A percentile compares a stretch with the other conserved stretches of the same genome.
These are phyloP conservation scores for Drosophila jambulina DNA, from an alignment of 1,140 invertebrate species.

Conservation along the genomic window DNA sequence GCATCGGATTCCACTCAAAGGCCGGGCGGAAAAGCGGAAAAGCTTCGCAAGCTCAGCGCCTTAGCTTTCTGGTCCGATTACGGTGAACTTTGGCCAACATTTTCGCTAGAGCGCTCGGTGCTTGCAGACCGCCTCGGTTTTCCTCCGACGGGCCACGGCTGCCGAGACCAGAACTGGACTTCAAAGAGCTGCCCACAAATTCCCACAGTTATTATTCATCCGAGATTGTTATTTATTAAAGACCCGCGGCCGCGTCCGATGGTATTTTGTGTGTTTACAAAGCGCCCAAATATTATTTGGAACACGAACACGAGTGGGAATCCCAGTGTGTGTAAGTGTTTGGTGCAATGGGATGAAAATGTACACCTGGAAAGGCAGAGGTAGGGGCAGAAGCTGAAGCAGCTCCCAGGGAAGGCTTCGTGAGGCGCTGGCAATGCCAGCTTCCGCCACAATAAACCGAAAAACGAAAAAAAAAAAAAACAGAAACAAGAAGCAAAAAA, in stretches of 20 bases:
- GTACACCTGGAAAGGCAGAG: slow-evolving; percentile 56
- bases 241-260: slow-evolving; percentile 16
- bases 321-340: slow-evolving; percentile 53
- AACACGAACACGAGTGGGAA: slow-evolving; percentile 6
- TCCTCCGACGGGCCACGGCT: slow-evolving; percentile 24
- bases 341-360: slow-evolving; percentile 57
- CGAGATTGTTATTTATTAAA: slow-evolving; percentile 40
- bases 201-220: slow-evolving; percentile 59
- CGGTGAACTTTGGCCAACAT: slow-evolving; percentile 63
- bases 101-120: slow-evolving; percentile 64
- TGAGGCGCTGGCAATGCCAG: slow-evolving; percentile 30
- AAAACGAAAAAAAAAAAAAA: slow-evolving; percentile 36
- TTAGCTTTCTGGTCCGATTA: slow-evolving; percentile 48
- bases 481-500: slow-evolving; percentile 33
- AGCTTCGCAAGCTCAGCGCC: slow-evolving; percentile 47
- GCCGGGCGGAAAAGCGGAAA: slow-evolving; percentile 18
- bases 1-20: slow-evolving; percentile 17
- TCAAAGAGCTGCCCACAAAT: slow-evolving; percentile 27
- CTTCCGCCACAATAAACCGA: slow-evolving; percentile 61
- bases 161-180: slow-evolving; percentile 39
- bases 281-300: slow-evolving; percentile 29
- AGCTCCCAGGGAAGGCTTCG: slow-evolving; percentile 41
- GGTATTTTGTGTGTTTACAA: slow-evolving; percentile 55
- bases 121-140: slow-evolving; percentile 50
- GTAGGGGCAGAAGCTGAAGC: background rate